A percentile compares a stretch with the other conserved stretches of the same genome.
These are phyloP conservation scores for Coregonus clupeaformis DNA, from an alignment of 2,113 vertebrate species.

Conservation along the genomic window DNA sequence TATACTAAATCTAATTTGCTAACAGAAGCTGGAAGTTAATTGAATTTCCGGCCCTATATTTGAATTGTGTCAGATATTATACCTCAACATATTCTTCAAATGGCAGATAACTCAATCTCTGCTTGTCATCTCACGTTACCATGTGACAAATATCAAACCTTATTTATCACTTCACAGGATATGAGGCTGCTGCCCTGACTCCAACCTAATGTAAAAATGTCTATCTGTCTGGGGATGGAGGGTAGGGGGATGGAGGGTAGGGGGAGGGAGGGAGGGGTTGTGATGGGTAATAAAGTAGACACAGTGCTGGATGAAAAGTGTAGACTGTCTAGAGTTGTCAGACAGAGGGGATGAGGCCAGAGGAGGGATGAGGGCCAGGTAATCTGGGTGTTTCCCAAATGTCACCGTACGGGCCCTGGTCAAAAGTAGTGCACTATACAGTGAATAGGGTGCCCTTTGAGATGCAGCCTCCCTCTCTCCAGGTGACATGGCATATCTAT, in stretches of 20 bases:
- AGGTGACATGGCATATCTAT: constrained; percentile 74
- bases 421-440: too few species aligned
- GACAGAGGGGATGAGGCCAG: constrained; percentile 74
- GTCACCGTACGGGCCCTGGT: too few species aligned
- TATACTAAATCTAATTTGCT: constrained; percentile 89
- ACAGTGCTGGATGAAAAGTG: constrained; percentile 67
- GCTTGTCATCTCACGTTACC: constrained; percentile 76
- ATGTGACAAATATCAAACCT: constrained; percentile 80
- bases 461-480: constrained; percentile 52
- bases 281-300: constrained; percentile 78
- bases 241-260: constrained; percentile 16
- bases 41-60: constrained; percentile 87
- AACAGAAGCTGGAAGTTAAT: constrained; percentile 84
- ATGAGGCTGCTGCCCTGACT: constrained; percentile 78
- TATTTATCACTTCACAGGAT: constrained; percentile 82
- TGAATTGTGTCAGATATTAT: constrained; percentile 86
- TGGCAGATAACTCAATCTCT: constrained; percentile 83
- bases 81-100: constrained; percentile 82
- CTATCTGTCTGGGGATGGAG: constrained; percentile 66
- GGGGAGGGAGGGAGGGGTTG: constrained; percentile 7
- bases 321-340: constrained; percentile 69
- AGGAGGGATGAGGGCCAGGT: constrained; percentile 56
- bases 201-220: constrained; percentile 81
- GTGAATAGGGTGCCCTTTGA: too few species aligned
- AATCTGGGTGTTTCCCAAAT: constrained; percentile 28